These are phyloP conservation scores for Platycnemis pennipes DNA, from an alignment of 2,888 invertebrate species.

Conservation along the genomic window DNA sequence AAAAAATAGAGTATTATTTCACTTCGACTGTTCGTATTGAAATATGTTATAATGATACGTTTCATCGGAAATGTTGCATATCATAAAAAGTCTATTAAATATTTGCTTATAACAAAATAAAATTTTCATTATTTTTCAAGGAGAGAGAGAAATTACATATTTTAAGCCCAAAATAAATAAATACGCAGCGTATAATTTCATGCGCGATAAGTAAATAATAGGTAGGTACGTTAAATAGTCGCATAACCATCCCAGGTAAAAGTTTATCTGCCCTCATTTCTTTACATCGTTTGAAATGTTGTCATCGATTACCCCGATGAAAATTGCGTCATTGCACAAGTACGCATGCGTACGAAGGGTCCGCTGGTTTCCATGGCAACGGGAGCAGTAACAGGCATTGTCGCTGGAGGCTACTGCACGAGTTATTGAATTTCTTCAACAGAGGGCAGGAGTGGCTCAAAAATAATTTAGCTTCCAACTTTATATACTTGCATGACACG, in stretches of 20 bases:
- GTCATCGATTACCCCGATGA: constrained; percentile 59
- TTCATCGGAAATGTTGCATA: no score
- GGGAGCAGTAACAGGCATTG: constrained; percentile 17
- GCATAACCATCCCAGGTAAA: background rate
- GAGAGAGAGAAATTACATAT: no score
- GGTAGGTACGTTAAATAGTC: background rate
- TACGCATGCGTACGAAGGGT: constrained; percentile 41
- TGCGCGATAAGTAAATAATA: background rate
- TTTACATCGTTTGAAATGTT: constrained; percentile 19
- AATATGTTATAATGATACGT: no score
- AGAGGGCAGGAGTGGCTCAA: constrained; percentile 65
- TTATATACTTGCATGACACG: background rate
- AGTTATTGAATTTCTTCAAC: constrained; percentile 39
- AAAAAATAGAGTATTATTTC: no score
- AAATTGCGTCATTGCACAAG: constrained; percentile 48
- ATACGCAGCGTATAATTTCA: background rate
- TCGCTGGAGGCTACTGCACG: constrained; percentile 59
- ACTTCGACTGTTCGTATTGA: no score
- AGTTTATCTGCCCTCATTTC: constrained; percentile 13
- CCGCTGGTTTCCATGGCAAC: constrained; percentile 43
- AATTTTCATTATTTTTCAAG: no score
- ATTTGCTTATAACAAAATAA: no score
- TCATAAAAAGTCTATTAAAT: no score
- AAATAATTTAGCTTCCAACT: constrained; percentile 28
- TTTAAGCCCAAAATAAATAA: background rate